A percentile compares a stretch with the other conserved stretches of the same genome.
Conservation (phyloP, 2,888 invertebrate genomes). For the Oasisia sp. region DNA sequence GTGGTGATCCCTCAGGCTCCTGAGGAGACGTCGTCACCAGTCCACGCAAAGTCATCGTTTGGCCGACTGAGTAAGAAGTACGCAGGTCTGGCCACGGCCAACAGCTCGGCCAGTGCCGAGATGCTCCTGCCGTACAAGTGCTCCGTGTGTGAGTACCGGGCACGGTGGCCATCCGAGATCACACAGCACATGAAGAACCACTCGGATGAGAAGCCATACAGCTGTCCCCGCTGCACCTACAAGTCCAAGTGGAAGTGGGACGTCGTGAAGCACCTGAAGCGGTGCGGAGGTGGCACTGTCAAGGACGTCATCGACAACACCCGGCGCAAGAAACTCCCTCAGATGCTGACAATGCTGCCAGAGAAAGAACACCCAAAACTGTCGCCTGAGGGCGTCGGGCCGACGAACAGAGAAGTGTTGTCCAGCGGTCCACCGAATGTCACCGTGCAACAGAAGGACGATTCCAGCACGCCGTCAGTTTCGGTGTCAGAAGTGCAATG, state of each 20-base stretch:
- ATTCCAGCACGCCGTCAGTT: neutral
- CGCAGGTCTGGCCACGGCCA: constrained; percentile 21
- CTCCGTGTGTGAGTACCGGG: constrained; percentile 62
- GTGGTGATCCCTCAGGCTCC: constrained; percentile 43
- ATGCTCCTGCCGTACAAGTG: constrained; percentile 62
- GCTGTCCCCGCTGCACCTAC: constrained; percentile 64
- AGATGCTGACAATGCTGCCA: neutral
- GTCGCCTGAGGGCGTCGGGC: neutral
- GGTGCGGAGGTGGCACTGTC: constrained; percentile 62
- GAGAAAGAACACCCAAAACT: neutral
- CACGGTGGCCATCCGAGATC: constrained; percentile 66
- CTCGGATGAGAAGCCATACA: constrained; percentile 64
- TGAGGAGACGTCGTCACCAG: constrained; percentile 34
- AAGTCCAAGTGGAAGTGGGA: constrained; percentile 66
- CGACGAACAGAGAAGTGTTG: constrained; percentile 23
- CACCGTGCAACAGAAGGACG: constrained; percentile 43
- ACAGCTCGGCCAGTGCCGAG: constrained; percentile 35
- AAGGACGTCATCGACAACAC: constrained; percentile 63
- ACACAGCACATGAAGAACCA: constrained; percentile 66
- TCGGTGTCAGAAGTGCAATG: neutral
- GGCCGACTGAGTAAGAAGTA: constrained; percentile 14
- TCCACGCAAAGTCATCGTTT: constrained; percentile 1
- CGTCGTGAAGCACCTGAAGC: constrained; percentile 64
- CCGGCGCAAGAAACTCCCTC: neutral
- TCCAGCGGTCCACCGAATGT: constrained; percentile 58